phyloP scores from a whole-genome alignment of 92 coral and sea anemone species.

The Palythoa heliodiscus region DNA sequence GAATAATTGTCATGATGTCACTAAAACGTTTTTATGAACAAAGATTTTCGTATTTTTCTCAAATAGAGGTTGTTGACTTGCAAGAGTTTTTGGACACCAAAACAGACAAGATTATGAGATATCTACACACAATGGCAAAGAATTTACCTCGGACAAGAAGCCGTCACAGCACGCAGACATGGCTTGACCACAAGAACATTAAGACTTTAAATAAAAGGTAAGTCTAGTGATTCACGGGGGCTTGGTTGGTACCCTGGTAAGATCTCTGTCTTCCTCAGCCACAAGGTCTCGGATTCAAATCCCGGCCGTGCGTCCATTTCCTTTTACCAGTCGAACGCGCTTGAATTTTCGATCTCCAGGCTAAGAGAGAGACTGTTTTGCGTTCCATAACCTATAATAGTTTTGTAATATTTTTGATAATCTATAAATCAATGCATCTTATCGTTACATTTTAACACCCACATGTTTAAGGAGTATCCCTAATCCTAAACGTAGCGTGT shows the following conservation, averaged over 20 bases:
- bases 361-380: too few relatives aligned
- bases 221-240: neutral
- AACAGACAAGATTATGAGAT: constrained; percentile 69
- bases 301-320: too few relatives aligned
- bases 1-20: too few relatives aligned
- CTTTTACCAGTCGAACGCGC: too few relatives aligned
- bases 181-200: constrained; percentile 74
- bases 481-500: too few relatives aligned
- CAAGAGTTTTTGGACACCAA: constrained; percentile 74
- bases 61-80: constrained; percentile 69
- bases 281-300: too few relatives aligned
- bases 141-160: constrained; percentile 71
- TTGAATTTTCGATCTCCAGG: too few relatives aligned
- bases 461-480: too few relatives aligned
- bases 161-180: constrained; percentile 81
- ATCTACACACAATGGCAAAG: constrained; percentile 72
- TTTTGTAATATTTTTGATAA: too few relatives aligned
- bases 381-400: too few relatives aligned
- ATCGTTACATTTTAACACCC: too few relatives aligned
- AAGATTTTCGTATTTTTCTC: neutral
- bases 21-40: neutral
- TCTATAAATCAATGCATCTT: too few relatives aligned
- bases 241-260: neutral
- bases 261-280: neutral
- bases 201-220: constrained; percentile 78